Conservation (phyloP, 1,140 invertebrate genomes). For the Drosophila jambulina region DNA sequence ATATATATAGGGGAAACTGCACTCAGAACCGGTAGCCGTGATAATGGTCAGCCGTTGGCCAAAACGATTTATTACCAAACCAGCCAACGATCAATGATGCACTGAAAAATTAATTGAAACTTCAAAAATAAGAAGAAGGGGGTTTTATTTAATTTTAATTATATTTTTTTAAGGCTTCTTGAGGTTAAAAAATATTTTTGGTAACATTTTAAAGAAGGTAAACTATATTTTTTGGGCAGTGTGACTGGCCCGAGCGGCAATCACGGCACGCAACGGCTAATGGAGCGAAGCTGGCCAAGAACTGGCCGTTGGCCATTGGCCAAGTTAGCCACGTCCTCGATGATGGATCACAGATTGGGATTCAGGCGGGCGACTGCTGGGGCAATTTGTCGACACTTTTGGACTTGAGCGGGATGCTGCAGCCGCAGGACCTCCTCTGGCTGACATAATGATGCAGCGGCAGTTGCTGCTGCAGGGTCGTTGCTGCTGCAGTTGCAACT, state of each 20-base stretch:
- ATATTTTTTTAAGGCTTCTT: no score
- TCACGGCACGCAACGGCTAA: slow-evolving; percentile 27
- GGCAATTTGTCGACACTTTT: slow-evolving; percentile 79
- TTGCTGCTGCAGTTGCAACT: slow-evolving; percentile 41
- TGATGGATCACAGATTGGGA: slow-evolving; percentile 35
- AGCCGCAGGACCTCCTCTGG: slow-evolving; percentile 33
- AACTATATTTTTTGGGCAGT: background rate
- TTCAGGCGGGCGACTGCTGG: slow-evolving; percentile 13
- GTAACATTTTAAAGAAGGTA: background rate
- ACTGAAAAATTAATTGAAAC: background rate
- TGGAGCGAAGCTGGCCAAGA: slow-evolving; percentile 22
- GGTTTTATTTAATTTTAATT: background rate
- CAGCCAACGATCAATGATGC: slow-evolving; percentile 9
- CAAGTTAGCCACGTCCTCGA: slow-evolving; percentile 39
- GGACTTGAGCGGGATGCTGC: slow-evolving; percentile 46
- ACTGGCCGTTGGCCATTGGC: slow-evolving; percentile 57
- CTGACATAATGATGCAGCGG: slow-evolving; percentile 52
- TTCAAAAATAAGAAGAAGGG: background rate
- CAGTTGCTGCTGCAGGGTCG: slow-evolving; percentile 41
- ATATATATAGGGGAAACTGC: background rate
- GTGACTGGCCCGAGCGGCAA: slow-evolving; percentile 25
- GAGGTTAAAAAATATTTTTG: background rate
- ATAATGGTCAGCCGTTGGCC: slow-evolving; percentile 68
- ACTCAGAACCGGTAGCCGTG: slow-evolving; percentile 61
- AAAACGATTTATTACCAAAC: slow-evolving; percentile 36